Evolutionary conservation across 2,113 vertebrate genomes (phyloP).

Genomic region (Lontra canadensis): DNA sequence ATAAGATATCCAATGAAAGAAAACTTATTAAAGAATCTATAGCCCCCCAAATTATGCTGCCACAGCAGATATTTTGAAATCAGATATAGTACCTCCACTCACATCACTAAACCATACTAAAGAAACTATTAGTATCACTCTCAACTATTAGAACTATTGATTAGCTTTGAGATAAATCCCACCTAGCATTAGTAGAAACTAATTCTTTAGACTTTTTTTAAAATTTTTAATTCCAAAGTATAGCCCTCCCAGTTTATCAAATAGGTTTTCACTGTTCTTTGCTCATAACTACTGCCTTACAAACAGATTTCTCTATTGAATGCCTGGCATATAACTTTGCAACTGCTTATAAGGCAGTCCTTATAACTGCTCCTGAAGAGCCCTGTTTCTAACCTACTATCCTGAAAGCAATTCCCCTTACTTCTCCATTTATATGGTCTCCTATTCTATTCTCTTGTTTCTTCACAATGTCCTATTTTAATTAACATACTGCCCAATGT

Average conservation of each 20-base stretch:
- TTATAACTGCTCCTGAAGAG: neutral
- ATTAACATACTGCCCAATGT: neutral
- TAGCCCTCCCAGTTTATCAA: neutral
- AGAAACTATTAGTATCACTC: neutral
- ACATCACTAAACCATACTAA: neutral
- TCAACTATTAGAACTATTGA: neutral
- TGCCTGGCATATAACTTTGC: neutral
- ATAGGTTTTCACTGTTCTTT: neutral
- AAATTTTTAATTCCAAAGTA: constrained; percentile 9
- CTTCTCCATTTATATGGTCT: neutral
- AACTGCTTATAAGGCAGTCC: neutral
- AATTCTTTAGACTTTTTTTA: neutral
- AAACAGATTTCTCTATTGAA: neutral
- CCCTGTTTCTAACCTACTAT: neutral
- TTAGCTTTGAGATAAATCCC: neutral
- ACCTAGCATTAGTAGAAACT: neutral
- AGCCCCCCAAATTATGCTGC: neutral
- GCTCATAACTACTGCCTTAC: neutral
- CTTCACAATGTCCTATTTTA: neutral
- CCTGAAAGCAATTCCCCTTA: neutral
- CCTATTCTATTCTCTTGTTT: neutral
- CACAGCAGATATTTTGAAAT: neutral
- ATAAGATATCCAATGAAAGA: neutral
- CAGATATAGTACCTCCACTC: neutral
- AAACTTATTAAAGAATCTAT: neutral